Conservation (phyloP, 37 sponge, comb jelly and placozoan species). For the Dysidea cf. avara region DNA sequence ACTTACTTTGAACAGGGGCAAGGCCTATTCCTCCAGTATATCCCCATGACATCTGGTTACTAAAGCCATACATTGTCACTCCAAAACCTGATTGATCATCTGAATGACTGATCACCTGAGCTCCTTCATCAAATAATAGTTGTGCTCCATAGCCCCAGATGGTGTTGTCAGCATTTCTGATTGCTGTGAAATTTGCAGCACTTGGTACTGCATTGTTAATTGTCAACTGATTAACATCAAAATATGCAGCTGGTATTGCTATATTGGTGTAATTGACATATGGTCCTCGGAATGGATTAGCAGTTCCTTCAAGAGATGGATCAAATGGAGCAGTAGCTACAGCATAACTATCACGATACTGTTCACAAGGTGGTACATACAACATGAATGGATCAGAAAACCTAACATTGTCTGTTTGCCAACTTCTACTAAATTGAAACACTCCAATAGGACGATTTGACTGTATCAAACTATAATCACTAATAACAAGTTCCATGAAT, state of each 20-base stretch:
- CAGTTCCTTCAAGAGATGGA: no score
- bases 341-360: conserved; percentile 55
- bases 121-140: conserved; percentile 8
- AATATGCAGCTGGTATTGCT: conserved; percentile 28
- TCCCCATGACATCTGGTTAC: conserved; percentile 43
- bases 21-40: conserved; percentile 57
- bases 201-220: conserved; percentile 9
- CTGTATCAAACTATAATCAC: conserved; percentile 22
- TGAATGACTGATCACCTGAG: conserved; percentile 33
- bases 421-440: conserved; percentile 27
- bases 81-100: conserved; percentile 28
- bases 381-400: conserved; percentile 60
- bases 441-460: conserved; percentile 41
- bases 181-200: conserved; percentile 3
- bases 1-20: conserved; percentile 41
- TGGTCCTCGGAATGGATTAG: conserved; percentile 14
- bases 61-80: conserved; percentile 47
- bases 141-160: conserved; percentile 38
- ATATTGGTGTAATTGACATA: conserved; percentile 35
- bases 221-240: conserved; percentile 7
- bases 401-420: conserved; percentile 36
- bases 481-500: conserved; percentile 9
- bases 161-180: conserved; percentile 5
- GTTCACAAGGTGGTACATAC: conserved; percentile 66
- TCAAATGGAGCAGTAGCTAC: no score